Percentiles rank a stretch among this genome's conserved stretches.
These are phyloP conservation scores for Hipposideros larvatus DNA, from an alignment of 2,797 vertebrate species.

Conservation along the genomic window DNA sequence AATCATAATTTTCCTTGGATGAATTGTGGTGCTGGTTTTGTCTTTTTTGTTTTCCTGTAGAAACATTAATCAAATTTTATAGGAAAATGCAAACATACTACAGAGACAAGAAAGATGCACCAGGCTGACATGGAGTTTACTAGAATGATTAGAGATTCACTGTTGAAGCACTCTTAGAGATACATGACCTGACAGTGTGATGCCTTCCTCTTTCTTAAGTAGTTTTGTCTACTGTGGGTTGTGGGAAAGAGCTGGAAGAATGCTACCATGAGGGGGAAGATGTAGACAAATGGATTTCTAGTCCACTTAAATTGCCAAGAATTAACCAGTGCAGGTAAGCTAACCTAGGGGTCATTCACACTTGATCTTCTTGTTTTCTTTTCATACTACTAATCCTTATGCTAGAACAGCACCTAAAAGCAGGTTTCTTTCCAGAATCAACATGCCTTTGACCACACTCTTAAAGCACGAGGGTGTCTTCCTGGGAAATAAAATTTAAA, in stretches of 20 bases:
- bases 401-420: conserved; percentile 34
- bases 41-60: background rate
- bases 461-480: conserved; percentile 49
- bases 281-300: conserved; percentile 44
- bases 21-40: conserved; percentile 41
- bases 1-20: conserved; percentile 72
- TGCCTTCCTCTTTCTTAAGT: conserved; percentile 55
- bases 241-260: background rate
- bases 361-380: conserved; percentile 44
- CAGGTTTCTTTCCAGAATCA: conserved; percentile 57
- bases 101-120: conserved; percentile 38
- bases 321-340: conserved; percentile 54
- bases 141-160: conserved; percentile 41
- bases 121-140: background rate
- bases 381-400: background rate
- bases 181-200: background rate
- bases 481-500: conserved; percentile 63
- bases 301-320: conserved; percentile 2
- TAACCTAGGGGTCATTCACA: background rate
- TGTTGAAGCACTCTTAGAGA: conserved; percentile 47
- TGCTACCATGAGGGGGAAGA: background rate
- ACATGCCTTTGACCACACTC: background rate
- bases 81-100: conserved; percentile 62
- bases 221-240: background rate
- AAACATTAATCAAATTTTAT: conserved; percentile 63